Percentiles rank a stretch among this genome's conserved stretches.
phyloP scores from a whole-genome alignment of 2,113 vertebrate species.

The Chrysemys picta region DNA sequence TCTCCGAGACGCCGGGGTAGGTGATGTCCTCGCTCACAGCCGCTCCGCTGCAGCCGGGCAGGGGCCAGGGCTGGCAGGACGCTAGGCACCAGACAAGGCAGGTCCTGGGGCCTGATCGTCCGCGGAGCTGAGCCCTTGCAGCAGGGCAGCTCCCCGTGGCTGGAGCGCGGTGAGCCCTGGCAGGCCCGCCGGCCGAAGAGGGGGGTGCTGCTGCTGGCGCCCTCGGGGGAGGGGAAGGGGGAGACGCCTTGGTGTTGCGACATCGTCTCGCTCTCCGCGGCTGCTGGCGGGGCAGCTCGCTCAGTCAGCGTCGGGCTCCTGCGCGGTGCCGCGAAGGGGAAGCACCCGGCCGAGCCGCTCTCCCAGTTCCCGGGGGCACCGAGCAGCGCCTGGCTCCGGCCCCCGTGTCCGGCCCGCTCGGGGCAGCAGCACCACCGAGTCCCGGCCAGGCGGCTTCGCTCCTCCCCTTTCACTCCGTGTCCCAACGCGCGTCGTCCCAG shows the following conservation, averaged over 20 bases:
- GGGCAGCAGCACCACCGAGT: not conserved
- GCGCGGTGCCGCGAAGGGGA: not conserved
- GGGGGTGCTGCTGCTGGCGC: not conserved
- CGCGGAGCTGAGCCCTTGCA: too few relatives aligned
- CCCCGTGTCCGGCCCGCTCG: not conserved
- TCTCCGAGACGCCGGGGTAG: too few relatives aligned
- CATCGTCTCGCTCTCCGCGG: not conserved
- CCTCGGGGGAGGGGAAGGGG: too few relatives aligned
- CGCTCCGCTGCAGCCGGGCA: too few relatives aligned
- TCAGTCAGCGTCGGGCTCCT: not conserved
- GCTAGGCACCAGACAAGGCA: too few relatives aligned
- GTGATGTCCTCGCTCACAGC: too few relatives aligned
- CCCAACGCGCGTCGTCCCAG: not conserved
- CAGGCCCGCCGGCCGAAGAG: not conserved
- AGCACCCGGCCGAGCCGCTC: not conserved
- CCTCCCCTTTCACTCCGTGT: not conserved
- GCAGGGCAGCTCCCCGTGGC: not conserved
- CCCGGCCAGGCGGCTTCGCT: too few relatives aligned
- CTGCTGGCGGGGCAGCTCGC: not conserved
- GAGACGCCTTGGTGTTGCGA: not conserved
- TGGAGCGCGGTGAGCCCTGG: not conserved
- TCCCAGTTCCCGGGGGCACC: fast-evolving
- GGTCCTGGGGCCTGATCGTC: too few relatives aligned
- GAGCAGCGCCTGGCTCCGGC: not conserved
- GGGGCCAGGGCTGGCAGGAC: too few relatives aligned